Evolutionary conservation across 1,140 invertebrate genomes (phyloP).

Genomic region (Amyelois transitella): DNA sequence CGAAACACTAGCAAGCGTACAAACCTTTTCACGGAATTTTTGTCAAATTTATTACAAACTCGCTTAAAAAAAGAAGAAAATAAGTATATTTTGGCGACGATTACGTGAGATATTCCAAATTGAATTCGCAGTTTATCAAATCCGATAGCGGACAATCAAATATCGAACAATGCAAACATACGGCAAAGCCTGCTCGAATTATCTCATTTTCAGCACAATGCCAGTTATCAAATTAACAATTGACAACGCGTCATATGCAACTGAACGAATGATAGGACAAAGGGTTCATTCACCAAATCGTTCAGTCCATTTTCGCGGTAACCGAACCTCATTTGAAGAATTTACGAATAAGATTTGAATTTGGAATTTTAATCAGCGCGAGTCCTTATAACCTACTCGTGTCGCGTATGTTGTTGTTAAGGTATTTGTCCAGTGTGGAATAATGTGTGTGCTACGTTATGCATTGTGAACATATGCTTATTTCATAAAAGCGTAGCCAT

Average conservation of each 20-base stretch:
- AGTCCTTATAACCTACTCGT: conserved; percentile 31
- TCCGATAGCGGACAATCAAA: conserved; percentile 15
- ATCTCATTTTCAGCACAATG: conserved; percentile 19
- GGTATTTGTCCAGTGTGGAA: conserved; percentile 9
- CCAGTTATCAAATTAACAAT: conserved; percentile 20
- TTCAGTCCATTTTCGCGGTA: conserved; percentile 5
- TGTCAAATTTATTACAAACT: too few relatives aligned
- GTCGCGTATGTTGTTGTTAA: conserved; percentile 20
- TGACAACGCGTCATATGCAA: conserved; percentile 14
- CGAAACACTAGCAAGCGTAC: too few relatives aligned
- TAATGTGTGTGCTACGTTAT: too few relatives aligned
- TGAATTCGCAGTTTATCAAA: conserved; percentile 1
- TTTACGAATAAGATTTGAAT: conserved; percentile 33
- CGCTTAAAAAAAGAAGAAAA: too few relatives aligned
- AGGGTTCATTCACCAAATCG: conserved; percentile 14
- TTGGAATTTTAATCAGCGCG: conserved; percentile 46
- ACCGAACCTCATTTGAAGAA: conserved; percentile 13
- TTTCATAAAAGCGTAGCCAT: too few relatives aligned
- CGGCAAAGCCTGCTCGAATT: conserved; percentile 14
- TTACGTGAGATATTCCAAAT: too few relatives aligned
- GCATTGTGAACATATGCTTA: too few relatives aligned
- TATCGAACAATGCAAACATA: conserved; percentile 18
- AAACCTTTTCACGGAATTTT: too few relatives aligned
- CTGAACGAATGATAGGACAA: conserved; percentile 19
- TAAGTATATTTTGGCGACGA: too few relatives aligned